phyloP scores from a whole-genome alignment of 2,888 invertebrate species.

The Gonocerus acuteangulatus region DNA sequence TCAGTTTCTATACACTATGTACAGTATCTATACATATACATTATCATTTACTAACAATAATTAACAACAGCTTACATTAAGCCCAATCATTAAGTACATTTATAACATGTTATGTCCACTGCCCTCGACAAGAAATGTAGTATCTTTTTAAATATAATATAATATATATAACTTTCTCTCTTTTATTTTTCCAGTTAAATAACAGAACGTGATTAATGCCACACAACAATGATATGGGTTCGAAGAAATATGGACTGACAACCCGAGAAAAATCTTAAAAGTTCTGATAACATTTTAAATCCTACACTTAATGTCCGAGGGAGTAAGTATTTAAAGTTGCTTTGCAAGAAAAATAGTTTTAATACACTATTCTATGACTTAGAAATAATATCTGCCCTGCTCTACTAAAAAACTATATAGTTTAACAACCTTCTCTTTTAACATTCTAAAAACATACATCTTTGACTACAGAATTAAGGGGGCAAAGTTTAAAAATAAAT shows the following conservation, averaged over 20 bases:
- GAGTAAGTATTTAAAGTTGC: slow-evolving; percentile 15
- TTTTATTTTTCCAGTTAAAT: neutral
- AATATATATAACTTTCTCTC: neutral
- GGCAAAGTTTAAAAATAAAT: neutral
- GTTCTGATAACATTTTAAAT: neutral
- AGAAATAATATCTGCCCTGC: slow-evolving; percentile 18
- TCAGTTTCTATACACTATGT: slow-evolving; percentile 37
- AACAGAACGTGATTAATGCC: neutral
- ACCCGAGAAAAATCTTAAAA: neutral
- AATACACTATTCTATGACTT: slow-evolving; percentile 26
- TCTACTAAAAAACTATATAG: slow-evolving; percentile 26
- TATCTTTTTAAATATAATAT: neutral
- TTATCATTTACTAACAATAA: slow-evolving; percentile 33
- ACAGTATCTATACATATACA: slow-evolving; percentile 33
- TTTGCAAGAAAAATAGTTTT: slow-evolving; percentile 24
- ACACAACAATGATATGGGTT: slow-evolving; percentile 1
- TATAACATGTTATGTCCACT: slow-evolving; percentile 25
- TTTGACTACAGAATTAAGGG: neutral
- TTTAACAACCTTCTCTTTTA: slow-evolving; percentile 21
- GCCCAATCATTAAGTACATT: slow-evolving; percentile 32
- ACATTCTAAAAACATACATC: neutral
- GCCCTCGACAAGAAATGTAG: slow-evolving; percentile 22
- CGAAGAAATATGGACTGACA: neutral
- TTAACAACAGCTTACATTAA: slow-evolving; percentile 36
- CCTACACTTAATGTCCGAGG: slow-evolving; percentile 21